Conservation (phyloP, 2,113 vertebrate species). For the Heterotis niloticus region DNA sequence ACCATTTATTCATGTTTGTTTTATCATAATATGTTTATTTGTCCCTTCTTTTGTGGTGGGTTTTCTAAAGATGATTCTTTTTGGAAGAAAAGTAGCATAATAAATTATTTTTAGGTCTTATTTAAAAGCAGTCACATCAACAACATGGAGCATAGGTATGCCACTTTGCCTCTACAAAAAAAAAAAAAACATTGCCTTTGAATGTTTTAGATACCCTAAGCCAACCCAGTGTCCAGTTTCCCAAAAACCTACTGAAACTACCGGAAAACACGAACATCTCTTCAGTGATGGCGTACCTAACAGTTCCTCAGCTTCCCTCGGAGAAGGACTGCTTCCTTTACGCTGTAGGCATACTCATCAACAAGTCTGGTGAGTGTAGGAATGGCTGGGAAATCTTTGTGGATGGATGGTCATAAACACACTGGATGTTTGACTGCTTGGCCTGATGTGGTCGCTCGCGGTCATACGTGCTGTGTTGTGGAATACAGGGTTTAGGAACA, state of each 20-base stretch:
- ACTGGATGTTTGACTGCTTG: background rate
- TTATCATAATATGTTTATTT: background rate
- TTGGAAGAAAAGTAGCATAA: too few relatives aligned
- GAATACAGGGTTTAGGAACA: constrained; percentile 70
- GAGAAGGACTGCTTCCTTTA: constrained; percentile 65
- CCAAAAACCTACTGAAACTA: constrained; percentile 74
- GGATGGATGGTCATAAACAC: background rate
- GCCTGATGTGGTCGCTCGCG: background rate
- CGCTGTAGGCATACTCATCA: constrained; percentile 68
- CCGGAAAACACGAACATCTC: constrained; percentile 63
- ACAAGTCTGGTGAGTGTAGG: constrained; percentile 68
- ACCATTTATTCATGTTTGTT: background rate
- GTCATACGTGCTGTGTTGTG: too few relatives aligned
- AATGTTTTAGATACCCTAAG: constrained; percentile 73
- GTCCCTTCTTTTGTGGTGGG: too few relatives aligned
- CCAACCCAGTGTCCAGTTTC: constrained; percentile 82
- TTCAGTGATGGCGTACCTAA: constrained; percentile 77
- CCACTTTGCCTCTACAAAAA: too few relatives aligned
- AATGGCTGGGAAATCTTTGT: background rate
- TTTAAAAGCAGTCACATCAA: too few relatives aligned
- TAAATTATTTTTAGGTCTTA: too few relatives aligned
- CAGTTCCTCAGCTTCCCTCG: constrained; percentile 72
- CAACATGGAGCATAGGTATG: too few relatives aligned
- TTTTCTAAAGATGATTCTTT: too few relatives aligned
- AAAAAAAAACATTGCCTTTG: too few relatives aligned